A percentile compares a stretch with the other conserved stretches of the same genome.
phyloP scores from a whole-genome alignment of 2,797 vertebrate genomes.

The Tachyglossus aculeatus region DNA sequence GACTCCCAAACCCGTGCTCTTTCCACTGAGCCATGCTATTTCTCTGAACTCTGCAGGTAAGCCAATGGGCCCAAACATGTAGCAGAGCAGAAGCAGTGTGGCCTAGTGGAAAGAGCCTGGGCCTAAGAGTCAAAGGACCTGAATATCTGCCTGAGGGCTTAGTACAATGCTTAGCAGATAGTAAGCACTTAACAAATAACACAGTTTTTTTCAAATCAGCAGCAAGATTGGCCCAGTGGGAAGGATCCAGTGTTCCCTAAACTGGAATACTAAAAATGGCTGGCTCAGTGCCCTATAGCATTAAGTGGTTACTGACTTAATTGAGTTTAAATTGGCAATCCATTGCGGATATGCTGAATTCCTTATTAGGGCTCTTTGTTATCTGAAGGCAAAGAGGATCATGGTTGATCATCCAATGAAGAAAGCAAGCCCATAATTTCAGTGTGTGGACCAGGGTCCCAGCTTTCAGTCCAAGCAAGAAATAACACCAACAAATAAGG shows the following conservation, averaged over 20 bases:
- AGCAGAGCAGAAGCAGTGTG: too few relatives aligned
- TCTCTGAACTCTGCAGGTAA: too few relatives aligned
- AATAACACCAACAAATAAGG: slow-evolving; percentile 57
- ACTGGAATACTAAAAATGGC: slow-evolving; percentile 13
- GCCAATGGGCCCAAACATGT: too few relatives aligned
- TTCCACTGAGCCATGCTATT: too few relatives aligned
- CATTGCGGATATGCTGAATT: slow-evolving; percentile 19
- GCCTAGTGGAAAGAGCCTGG: too few relatives aligned
- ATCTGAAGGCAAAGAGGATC: slow-evolving; percentile 45
- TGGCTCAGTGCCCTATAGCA: slow-evolving; percentile 24
- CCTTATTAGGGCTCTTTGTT: slow-evolving; percentile 13
- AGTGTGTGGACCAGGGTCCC: slow-evolving; percentile 29
- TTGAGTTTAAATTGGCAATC: slow-evolving; percentile 41
- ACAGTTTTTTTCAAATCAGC: too few relatives aligned
- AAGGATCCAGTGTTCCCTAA: background rate
- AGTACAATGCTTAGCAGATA: too few relatives aligned
- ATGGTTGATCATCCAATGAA: slow-evolving; percentile 28
- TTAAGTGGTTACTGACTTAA: slow-evolving; percentile 31
- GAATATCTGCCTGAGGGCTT: too few relatives aligned
- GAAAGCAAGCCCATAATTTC: slow-evolving; percentile 44
- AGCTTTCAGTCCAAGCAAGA: slow-evolving; percentile 43
- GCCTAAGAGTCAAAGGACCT: too few relatives aligned
- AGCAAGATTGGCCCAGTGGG: background rate
- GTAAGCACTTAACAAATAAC: too few relatives aligned
- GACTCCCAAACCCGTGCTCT: too few relatives aligned